Base-by-base conservation (phyloP, 2,797 vertebrate genomes). In the Silurus aristotelis region DNA sequence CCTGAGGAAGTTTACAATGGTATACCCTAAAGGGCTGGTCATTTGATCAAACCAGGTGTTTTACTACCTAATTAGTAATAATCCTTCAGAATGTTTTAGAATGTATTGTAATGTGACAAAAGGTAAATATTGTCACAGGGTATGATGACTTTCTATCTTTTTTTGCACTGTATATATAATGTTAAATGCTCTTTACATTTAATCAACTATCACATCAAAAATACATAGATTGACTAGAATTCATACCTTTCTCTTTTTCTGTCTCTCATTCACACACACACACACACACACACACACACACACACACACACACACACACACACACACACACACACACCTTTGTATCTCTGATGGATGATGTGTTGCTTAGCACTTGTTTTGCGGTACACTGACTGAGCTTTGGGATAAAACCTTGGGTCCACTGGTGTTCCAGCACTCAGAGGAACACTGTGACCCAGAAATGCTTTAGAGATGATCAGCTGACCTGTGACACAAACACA, bases 391-490 rank as follows among this genome's bases (percentile, higher is more conserved):
- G 96, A 97, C 92, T 92, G 92, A 81, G 90, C 89, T 90, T 87
- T 93, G 58, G 94, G 91, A 73, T 95, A 95, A 87, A 87, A 92
- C 78, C 87, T 88, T 85, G 90, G 90, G 70, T 90, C 90, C 66
- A 95, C 84, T 0, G 85, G 88, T 71, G 95, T 91, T 52, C 90
- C 89, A 10, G 94, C 93, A 81, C 1, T 85, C 67, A 93, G 88
- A 27, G 93, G 93, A 87, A 89, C 83, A 83, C 94, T 96, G 84
- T 90, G 91, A 64, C 96, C 96, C 88, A 97, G 92, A 64, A 96
- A 97, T 88, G 95, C 95, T 92, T 97, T 95, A 86, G 94, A 94
- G 91, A 96, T 89, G 73, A 96, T 91, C 75, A 96, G 87, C 90
- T 95, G 95, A 81, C 95, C 96, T 97, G 81, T 84, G 38, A 67